Evolutionary conservation across 2,888 invertebrate species (phyloP), one percentile per base, ranked within the genome.

Genomic region (Sussaba pulchella): DNA sequence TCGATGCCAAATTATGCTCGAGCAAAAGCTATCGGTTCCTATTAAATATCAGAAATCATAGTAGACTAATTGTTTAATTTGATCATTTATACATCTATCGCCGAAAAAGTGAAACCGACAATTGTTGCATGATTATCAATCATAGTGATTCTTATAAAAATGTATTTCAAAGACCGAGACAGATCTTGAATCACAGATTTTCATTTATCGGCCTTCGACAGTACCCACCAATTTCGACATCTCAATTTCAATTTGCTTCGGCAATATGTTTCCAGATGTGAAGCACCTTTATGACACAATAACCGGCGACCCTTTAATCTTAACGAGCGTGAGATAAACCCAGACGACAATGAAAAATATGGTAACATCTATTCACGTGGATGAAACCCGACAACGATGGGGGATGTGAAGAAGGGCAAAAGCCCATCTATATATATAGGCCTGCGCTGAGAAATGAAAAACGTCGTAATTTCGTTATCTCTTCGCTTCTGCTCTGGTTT

Each of bases 391-490:
- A 41, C 41, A 19, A 61, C 17, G n/a, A 31, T 57, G 36, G 43
- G n/a, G 47, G 63, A 54, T 39, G 12, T 61, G 41, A 57, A 36
- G 19, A 50, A 36, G 50, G 50, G 50, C 21, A 26, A 47, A 26
- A 26, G 39, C 14, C n/a, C 26, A n/a, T 50, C n/a, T n/a, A n/a
- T 52, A 24, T 36, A 36, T 41, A 14, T 31, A 50, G 61, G 72
- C 39, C 41, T 24, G 52, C 39, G 17, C 24, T 26, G 47, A 61
- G 63, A 69, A 72, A 81, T 64, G 45, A 57, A 59, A 79, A 75
- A 75, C 52, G 31, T 31, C 63, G 54, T 73, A 76, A 77, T 77
- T 77, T 73, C 36, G 50, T 76, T 74, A 76, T 75, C 63, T 76
- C 54, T 71, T 63, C 63, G 59, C 39, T 36, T 39, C 17, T 12